These are phyloP conservation scores for Tapirus indicus DNA, from an alignment of 2,797 vertebrate genomes.

Conservation along the genomic window DNA sequence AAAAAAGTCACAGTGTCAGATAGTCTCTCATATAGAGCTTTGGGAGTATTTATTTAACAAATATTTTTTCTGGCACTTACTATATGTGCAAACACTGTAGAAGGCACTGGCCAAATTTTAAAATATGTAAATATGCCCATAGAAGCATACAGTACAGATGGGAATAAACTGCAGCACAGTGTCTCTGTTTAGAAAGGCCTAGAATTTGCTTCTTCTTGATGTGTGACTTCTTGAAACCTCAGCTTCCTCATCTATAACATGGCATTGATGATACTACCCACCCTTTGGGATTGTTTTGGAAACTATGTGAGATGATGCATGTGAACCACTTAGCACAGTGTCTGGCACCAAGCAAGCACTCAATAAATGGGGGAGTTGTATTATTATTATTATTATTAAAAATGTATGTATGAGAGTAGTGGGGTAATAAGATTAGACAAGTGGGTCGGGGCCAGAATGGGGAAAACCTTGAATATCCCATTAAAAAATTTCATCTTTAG, in stretches of 20 bases:
- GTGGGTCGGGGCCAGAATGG: neutral
- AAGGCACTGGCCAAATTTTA: neutral
- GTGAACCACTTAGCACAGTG: neutral
- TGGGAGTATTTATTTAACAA: neutral
- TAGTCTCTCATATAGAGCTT: neutral
- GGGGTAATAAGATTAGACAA: neutral
- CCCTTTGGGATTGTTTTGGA: neutral
- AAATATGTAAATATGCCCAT: neutral
- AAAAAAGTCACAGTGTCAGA: neutral
- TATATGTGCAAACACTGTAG: neutral
- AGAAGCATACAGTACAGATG: neutral
- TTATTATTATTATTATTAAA: neutral
- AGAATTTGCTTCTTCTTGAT: neutral
- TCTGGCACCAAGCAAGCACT: neutral
- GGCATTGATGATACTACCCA: neutral
- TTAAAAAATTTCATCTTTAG: conserved; percentile 36
- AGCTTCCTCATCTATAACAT: neutral
- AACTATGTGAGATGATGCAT: neutral
- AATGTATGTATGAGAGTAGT: neutral
- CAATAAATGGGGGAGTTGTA: neutral
- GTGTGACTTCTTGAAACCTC: neutral
- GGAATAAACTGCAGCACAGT: neutral
- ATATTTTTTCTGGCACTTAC: neutral
- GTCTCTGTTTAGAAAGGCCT: neutral
- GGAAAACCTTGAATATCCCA: neutral